phyloP scores from a whole-genome alignment of 2,888 invertebrate species.

The Lasioglossum pauxillum region DNA sequence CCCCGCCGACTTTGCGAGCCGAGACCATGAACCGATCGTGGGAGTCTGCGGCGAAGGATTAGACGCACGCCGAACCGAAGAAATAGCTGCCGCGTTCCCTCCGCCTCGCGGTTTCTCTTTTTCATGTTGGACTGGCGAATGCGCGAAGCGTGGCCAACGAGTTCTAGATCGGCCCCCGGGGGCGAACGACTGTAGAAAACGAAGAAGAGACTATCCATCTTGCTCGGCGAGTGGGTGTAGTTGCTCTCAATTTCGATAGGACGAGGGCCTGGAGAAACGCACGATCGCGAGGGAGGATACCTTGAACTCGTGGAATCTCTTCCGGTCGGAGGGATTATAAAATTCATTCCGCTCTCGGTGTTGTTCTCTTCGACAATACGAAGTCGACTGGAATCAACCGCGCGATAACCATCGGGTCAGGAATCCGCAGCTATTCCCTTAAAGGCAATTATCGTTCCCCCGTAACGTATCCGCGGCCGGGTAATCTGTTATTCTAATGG shows the following conservation, averaged over 20 bases:
- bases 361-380: not conserved
- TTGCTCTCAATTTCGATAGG: not conserved
- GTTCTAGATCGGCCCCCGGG: not conserved
- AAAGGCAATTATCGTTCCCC: constrained; percentile 25
- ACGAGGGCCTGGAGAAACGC: not conserved
- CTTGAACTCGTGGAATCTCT: not conserved
- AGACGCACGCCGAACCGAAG: constrained; percentile 60
- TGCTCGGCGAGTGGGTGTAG: not conserved
- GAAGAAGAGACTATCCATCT: not conserved
- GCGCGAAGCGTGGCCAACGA: not conserved
- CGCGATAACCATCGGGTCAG: constrained; percentile 11
- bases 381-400: constrained; percentile 13
- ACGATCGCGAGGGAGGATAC: not conserved
- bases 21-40: constrained; percentile 81
- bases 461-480: not conserved
- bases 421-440: constrained; percentile 7
- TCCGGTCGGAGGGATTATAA: not conserved
- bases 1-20: constrained; percentile 69
- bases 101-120: constrained; percentile 38
- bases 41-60: constrained; percentile 73
- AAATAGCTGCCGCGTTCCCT: constrained; percentile 61
- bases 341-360: not conserved
- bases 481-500: constrained; percentile 43
- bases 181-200: not conserved
- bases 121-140: not conserved